Conservation (phyloP, 2,888 invertebrate genomes). For the Hipparchia sbordonii region DNA sequence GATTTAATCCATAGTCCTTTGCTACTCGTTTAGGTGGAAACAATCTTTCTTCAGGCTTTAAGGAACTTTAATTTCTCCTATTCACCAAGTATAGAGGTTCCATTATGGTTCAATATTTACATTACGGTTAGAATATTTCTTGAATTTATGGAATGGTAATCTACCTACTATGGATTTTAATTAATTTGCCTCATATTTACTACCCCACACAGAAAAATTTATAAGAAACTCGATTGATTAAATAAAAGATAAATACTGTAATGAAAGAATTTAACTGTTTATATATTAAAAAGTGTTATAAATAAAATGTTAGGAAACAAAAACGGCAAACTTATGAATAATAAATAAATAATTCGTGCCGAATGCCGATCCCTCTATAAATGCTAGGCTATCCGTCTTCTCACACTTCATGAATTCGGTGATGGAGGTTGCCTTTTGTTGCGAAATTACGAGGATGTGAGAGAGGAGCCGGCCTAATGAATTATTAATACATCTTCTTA, state of each 20-base stretch:
- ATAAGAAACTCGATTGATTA: no score
- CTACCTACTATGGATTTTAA: no score
- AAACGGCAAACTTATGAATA: conserved; percentile 36
- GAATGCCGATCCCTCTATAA: conserved; percentile 48
- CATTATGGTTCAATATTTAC: no score
- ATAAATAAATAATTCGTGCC: conserved; percentile 38
- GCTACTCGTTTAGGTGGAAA: no score
- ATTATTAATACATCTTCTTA: conserved; percentile 28
- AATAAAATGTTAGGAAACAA: neutral
- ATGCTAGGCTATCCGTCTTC: conserved; percentile 62
- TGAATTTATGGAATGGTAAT: no score
- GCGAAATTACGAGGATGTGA: conserved; percentile 29
- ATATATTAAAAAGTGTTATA: neutral
- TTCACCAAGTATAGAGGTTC: no score
- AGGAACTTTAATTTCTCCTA: no score
- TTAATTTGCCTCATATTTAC: no score
- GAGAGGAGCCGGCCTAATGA: conserved; percentile 29
- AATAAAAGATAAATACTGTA: neutral
- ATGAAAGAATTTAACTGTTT: neutral
- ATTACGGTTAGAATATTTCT: no score
- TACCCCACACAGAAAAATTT: no score
- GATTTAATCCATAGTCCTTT: no score
- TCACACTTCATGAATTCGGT: conserved; percentile 63
- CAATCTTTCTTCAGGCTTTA: no score
- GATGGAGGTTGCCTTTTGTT: conserved; percentile 49